A percentile compares a stretch with the other conserved stretches of the same genome.
These are phyloP conservation scores for Ephialtes manifestator DNA, from an alignment of 2,888 invertebrate genomes.

Conservation along the genomic window DNA sequence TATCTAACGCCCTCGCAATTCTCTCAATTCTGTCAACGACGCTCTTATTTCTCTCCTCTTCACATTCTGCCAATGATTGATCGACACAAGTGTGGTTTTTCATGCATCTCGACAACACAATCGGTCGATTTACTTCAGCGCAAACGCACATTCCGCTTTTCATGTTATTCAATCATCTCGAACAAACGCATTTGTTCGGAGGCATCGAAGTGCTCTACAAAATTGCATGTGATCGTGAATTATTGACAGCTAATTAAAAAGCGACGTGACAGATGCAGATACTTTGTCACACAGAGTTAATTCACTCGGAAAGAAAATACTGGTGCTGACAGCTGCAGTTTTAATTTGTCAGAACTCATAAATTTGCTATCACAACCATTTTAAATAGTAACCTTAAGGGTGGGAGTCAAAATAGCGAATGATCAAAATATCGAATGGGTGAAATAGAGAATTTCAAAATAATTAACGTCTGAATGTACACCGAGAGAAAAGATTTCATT, in stretches of 20 bases:
- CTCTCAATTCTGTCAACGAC: conserved; percentile 9
- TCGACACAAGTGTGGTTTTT: conserved; percentile 13
- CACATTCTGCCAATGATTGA: neutral
- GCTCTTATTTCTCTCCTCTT: neutral
- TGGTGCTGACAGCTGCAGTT: neutral
- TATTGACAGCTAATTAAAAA: conserved; percentile 35
- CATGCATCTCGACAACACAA: neutral
- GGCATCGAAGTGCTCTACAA: neutral
- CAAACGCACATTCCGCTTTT: neutral
- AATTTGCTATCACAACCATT: no score
- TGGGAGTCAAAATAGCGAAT: no score
- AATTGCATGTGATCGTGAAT: conserved; percentile 31
- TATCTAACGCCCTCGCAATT: neutral
- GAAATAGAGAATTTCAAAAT: no score
- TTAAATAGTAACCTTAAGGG: neutral
- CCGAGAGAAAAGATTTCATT: no score
- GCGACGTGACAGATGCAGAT: neutral
- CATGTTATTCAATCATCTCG: conserved; percentile 1
- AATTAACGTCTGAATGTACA: no score
- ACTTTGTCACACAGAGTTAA: neutral
- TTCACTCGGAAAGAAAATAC: neutral
- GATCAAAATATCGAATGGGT: no score
- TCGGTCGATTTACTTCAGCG: conserved; percentile 1
- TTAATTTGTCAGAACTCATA: neutral
- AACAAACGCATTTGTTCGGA: conserved; percentile 1